Evolutionary conservation across 2,113 vertebrate species (phyloP).

Genomic region (Psittacus erithacus): DNA sequence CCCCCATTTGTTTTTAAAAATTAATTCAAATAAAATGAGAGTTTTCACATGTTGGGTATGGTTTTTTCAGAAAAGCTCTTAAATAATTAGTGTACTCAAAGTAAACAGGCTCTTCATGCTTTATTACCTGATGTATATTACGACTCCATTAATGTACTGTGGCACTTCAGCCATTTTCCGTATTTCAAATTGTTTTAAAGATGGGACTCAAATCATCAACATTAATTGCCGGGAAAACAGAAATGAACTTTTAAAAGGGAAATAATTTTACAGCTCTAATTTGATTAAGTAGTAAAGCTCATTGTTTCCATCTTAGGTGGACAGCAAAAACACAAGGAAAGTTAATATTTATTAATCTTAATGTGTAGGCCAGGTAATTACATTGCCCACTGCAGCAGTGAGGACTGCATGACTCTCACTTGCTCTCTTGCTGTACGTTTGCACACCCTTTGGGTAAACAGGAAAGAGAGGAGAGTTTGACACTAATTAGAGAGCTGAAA

Average conservation of each 20-base stretch:
- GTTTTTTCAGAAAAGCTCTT: conserved; percentile 71
- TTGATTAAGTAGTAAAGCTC: conserved; percentile 75
- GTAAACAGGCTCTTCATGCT: conserved; percentile 76
- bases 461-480: conserved; percentile 3
- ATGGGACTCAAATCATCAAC: conserved; percentile 66
- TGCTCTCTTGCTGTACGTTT: background rate
- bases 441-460: conserved; percentile 5
- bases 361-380: conserved; percentile 45
- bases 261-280: conserved; percentile 78
- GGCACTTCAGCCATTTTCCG: conserved; percentile 61
- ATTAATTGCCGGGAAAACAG: conserved; percentile 80
- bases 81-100: conserved; percentile 74
- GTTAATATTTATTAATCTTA: conserved; percentile 76
- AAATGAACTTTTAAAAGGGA: conserved; percentile 75
- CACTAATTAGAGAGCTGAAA: conserved; percentile 30
- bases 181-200: conserved; percentile 65
- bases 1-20: background rate
- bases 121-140: conserved; percentile 77
- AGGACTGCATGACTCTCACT: background rate
- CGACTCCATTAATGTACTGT: conserved; percentile 71
- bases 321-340: conserved; percentile 63
- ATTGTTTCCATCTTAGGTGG: conserved; percentile 72
- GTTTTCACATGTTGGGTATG: background rate
- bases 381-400: background rate
- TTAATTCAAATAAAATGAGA: conserved; percentile 2